phyloP scores from a whole-genome alignment of 2,888 invertebrate species.

The Craniophora ligustri region DNA sequence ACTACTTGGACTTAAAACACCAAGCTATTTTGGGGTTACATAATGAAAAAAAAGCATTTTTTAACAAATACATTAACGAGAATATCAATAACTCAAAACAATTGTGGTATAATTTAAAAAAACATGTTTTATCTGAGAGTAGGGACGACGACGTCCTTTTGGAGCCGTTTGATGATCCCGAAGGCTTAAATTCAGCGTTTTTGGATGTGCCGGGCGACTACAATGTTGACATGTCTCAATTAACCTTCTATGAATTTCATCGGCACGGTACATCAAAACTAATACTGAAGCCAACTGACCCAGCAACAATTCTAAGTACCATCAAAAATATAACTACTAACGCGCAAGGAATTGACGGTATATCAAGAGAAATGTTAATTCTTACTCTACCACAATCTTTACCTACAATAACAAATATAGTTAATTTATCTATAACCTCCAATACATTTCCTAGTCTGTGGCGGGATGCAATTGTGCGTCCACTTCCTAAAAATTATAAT shows the following conservation, averaged over 20 bases:
- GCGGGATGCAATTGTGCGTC: not conserved
- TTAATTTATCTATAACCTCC: not conserved
- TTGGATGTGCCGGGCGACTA: no score
- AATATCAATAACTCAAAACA: not conserved
- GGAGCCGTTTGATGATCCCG: no score
- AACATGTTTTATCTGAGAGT: not conserved
- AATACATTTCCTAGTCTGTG: not conserved
- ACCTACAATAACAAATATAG: no score
- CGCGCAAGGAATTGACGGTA: no score
- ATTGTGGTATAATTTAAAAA: not conserved
- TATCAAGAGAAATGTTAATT: no score
- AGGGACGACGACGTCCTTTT: not conserved
- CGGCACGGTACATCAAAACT: no score
- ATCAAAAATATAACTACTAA: no score
- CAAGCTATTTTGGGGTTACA: conserved; percentile 5
- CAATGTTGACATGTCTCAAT: no score
- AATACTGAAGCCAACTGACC: not conserved
- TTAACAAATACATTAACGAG: not conserved
- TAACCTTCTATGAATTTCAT: no score
- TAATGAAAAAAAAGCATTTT: conserved; percentile 17
- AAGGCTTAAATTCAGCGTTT: no score
- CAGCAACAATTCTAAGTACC: no score
- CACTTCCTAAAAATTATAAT: not conserved
- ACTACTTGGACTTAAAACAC: conserved; percentile 11
- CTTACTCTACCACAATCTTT: no score